These are phyloP conservation scores for Erythrocercus mccallii DNA, from an alignment of 2,113 vertebrate species.

Conservation along the genomic window DNA sequence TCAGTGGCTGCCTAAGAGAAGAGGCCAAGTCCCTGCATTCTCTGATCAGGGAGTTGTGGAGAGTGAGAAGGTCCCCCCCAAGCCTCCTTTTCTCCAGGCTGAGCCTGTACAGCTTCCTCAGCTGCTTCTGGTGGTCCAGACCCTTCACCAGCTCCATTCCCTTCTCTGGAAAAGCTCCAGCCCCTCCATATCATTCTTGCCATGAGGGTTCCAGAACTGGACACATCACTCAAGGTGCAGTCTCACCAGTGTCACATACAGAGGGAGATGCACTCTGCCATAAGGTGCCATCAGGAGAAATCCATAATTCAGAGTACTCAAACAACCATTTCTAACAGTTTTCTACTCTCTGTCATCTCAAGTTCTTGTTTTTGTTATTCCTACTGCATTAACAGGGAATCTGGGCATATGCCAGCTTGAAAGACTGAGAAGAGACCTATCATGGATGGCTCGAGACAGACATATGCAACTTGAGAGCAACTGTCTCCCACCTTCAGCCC, in stretches of 20 bases:
- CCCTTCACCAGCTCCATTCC: not conserved
- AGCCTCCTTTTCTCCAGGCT: not conserved
- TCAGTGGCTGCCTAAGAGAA: not conserved
- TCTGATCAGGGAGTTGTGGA: not conserved
- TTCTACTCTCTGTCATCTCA: not conserved
- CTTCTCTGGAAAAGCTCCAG: not conserved
- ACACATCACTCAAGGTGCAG: not conserved
- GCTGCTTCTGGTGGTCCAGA: no score
- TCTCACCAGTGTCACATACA: accelerated
- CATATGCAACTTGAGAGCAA: conserved; percentile 35
- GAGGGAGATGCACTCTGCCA: not conserved
- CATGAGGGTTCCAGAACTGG: not conserved
- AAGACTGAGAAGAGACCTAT: conserved; percentile 37
- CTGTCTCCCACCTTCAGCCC: conserved; percentile 24
- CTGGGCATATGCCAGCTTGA: conserved; percentile 32
- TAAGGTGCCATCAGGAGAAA: not conserved
- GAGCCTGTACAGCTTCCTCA: not conserved
- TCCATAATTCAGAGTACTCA: not conserved
- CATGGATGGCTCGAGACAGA: not conserved
- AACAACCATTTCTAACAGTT: not conserved
- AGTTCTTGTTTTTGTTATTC: conserved; percentile 37
- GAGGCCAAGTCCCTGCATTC: accelerated
- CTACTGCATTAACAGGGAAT: conserved; percentile 6
- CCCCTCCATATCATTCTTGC: no score
- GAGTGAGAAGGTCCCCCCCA: accelerated